Evolutionary conservation across 2,888 invertebrate species (phyloP), one percentile per base, ranked within the genome.

Genomic region (Chironomus riparius): DNA sequence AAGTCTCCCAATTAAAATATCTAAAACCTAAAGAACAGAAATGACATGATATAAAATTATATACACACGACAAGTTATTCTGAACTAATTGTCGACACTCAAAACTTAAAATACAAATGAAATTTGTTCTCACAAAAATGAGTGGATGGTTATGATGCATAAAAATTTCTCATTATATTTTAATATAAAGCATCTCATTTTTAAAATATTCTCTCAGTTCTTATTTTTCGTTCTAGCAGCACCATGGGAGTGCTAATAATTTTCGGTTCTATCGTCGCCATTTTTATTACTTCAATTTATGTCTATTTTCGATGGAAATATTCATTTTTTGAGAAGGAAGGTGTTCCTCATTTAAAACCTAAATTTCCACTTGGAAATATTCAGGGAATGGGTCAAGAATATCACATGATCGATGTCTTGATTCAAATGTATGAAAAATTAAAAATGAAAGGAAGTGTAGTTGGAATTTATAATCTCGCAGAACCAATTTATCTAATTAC

Each of bases 371-470:
- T 74, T 1, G 74, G 74, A n/a, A 68, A 68, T 28, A 21, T 74
- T 10, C 15, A n/a, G 18, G 74, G 47, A 7, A 18, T 68, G 10
- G 65, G 68, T 1, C 1, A 1, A 10, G 62, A 10, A 4, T 6
- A 6, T 12, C 65, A 68, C 38, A 18, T 68, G 12, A 15, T 18
- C 13, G 74, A 74, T 3, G 18, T 65, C 10, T 10, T 68, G 1
- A 18, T 2, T 3, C 48, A 15, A 38, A 3, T 62, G 12, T 77
- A 77, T 28, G 77, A 77, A 1, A 12, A 70, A 5, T 62, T 56
- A 5, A 77, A 77, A 65, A 68, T 18, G 1, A 62, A 74, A 70
- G 77, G 74, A 68, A 65, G 70, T 0, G 3, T 77, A 24, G 69
- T 61, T 22, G 77, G 77, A 5, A 50, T 77, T 47, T 77, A 65